A percentile compares a stretch with the other conserved stretches of the same genome.
phyloP scores from a whole-genome alignment of 2,888 invertebrate genomes.

The Melieria omissa region DNA sequence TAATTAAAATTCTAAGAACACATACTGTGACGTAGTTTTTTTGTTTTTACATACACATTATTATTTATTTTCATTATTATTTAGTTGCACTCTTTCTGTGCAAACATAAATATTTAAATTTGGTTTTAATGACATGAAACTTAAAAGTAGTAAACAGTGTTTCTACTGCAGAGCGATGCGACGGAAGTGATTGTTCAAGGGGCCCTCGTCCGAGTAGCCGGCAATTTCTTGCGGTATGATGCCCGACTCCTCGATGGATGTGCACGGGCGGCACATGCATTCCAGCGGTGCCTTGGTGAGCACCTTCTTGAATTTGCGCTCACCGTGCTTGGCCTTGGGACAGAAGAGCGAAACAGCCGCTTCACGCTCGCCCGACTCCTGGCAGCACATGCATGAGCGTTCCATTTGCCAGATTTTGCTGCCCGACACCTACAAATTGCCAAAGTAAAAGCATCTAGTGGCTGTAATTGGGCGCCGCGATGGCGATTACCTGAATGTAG shows the following conservation, averaged over 20 bases:
- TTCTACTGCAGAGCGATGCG: conserved; percentile 72
- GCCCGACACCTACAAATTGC: conserved; percentile 79
- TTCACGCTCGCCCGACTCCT: conserved; percentile 92
- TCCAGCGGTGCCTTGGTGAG: conserved; percentile 92
- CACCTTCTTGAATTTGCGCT: conserved; percentile 86
- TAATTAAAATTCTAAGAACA: too few relatives aligned
- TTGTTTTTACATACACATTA: not conserved
- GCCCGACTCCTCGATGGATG: conserved; percentile 86
- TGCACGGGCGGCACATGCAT: conserved; percentile 95
- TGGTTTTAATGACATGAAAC: not conserved
- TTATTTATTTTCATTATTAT: too few relatives aligned
- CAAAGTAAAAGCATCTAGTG: not conserved
- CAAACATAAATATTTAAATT: too few relatives aligned
- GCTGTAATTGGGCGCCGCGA: too few relatives aligned
- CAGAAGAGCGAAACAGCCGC: conserved; percentile 89
- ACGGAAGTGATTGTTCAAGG: conserved; percentile 82
- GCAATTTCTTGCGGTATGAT: conserved; percentile 91
- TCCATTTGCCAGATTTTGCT: conserved; percentile 98
- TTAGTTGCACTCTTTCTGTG: too few relatives aligned
- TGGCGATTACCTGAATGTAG: conserved; percentile 82
- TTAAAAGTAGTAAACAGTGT: not conserved
- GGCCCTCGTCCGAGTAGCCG: conserved; percentile 84
- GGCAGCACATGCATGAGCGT: conserved; percentile 94
- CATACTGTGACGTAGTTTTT: too few relatives aligned
- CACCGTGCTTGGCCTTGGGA: conserved; percentile 88